A percentile compares a stretch with the other conserved stretches of the same genome.
Conservation (phyloP, 2,888 invertebrate species). For the Leptopilina drosophilae region DNA sequence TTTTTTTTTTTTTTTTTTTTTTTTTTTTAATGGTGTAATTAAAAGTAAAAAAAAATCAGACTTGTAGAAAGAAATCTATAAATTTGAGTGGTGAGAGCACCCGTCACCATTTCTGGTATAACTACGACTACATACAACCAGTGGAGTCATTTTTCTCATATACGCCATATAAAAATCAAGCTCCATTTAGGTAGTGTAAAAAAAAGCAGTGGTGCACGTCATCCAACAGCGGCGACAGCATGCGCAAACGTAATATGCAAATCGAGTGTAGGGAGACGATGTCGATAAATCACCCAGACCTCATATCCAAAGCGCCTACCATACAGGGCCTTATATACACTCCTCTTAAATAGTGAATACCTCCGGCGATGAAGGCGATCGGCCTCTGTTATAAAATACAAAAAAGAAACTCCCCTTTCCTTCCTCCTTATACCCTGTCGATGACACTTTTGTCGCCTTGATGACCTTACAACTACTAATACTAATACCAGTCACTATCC, state of each 20-base stretch:
- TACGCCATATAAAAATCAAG: slow-evolving; percentile 35
- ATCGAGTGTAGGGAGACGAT: slow-evolving; percentile 61
- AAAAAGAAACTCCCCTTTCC: background rate
- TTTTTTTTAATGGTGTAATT: too few species aligned
- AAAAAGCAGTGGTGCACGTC: slow-evolving; percentile 23
- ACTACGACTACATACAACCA: too few species aligned
- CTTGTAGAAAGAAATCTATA: too few species aligned
- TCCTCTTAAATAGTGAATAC: background rate
- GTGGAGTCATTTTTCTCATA: slow-evolving; percentile 12
- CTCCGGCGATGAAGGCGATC: slow-evolving; percentile 29
- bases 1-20: too few species aligned
- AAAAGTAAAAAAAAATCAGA: too few species aligned
- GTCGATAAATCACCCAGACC: slow-evolving; percentile 69
- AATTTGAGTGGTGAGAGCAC: too few species aligned
- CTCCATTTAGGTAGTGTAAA: slow-evolving; percentile 30
- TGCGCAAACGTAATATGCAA: slow-evolving; percentile 64
- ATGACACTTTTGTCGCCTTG: slow-evolving; percentile 52
- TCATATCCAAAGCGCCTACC: slow-evolving; percentile 62
- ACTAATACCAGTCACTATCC: background rate
- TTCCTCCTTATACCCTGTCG: slow-evolving; percentile 46
- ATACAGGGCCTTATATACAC: slow-evolving; percentile 15
- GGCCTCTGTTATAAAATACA: slow-evolving; percentile 1
- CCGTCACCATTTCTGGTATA: too few species aligned
- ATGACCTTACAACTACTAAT: slow-evolving; percentile 4
- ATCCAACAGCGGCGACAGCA: slow-evolving; percentile 48